Base-by-base conservation (phyloP, 2,113 vertebrate species). In the Pachypanchax playfairii region DNA sequence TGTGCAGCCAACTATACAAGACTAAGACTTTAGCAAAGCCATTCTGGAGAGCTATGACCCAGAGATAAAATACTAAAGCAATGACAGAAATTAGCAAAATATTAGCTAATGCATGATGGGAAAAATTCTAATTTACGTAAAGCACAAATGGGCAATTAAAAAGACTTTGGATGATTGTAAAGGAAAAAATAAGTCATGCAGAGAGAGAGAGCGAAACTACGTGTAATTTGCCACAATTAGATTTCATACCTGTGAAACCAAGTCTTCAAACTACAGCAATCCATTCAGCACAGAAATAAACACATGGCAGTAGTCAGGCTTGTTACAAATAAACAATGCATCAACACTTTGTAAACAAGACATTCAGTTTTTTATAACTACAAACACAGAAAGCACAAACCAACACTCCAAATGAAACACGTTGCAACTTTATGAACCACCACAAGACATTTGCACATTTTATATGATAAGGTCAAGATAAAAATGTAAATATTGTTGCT, bases 161-260 rank as follows among this genome's bases (percentile, higher is more conserved):
- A 72, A 29, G 35, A 52, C 47, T 41, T 65, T 1, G 13, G 46
- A 75, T 62, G 35, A 70, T 22, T 44, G 22, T 53, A 50, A 5
- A 18, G 17, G 41, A 70, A 42, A 28, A 56, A 73, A 77, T 18
- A 28, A 43, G 52, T 43, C 79, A 89, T 80, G 85, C 82, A 78
- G 25, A 20, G 39, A 59, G 38, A 55, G 55, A 47, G 33, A 60
- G 55, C 59, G 52, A 24, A 67, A 59, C 66, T 66, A 74, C 22
- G 43, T 79, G 38, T 65, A 48, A 9, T 22, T 61, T 4, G 59
- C 73, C 66, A 79, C 59, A 42, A 66, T 71, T 63, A 53, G 56
- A 80, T 69, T 79, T 83, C 91, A 90, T 95, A 96, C 95, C 96
- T 97, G 93, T 36, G 92, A 77, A 86, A 92, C 83, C 91, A 94